Evolutionary conservation across 2,797 vertebrate species (phyloP), one percentile per base, ranked within the genome.

Genomic region (Chloroceryle amazona): DNA sequence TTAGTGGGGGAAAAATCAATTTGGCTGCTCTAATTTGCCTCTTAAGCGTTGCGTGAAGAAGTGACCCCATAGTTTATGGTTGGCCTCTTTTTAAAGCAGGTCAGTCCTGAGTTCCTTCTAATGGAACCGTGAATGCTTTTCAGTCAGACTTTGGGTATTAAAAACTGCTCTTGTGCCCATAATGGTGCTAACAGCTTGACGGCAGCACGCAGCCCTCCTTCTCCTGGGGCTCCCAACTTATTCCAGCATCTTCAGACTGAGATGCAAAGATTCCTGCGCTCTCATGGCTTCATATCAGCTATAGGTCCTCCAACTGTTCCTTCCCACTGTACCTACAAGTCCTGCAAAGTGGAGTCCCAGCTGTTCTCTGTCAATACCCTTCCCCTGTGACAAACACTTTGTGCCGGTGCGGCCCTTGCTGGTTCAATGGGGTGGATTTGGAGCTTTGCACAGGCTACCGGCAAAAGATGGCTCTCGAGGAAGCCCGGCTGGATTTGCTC

Each of bases 61-160:
- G 67, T 87, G 93, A 92, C 91, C 86, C 67, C 6, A 0, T 5
- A 42, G 67, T 87, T 95, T 60, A 70, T 82, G 93, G 67, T 70
- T 96, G 94, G 94, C 91, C 67, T 89, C 86, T 80, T 60, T 76
- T 35, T 55, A 80, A 85, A 95, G 86, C 58, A 47, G 81, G 46
- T 91, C 91, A 89, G 29, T 20, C 51, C 55, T 5, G 37, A 55
- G 61, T 31, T 86, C 41, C 85, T 74, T 58, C 88, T 78, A 1
- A 63, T 72, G 80, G 65, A 72, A 20, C 61, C 1, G 4, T 1
- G 39, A 57, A 58, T 5, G 13, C 5, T 86, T 66, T 76, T 17
- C 74, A 63, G 49, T 44, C 76, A 28, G 6, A 15, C 42, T 17
- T 23, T 21, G 15, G 23, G 42, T 10, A 7, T 66, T 42, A 17